phyloP scores from a whole-genome alignment of 2,888 invertebrate species.

The Agrotis clavis region DNA sequence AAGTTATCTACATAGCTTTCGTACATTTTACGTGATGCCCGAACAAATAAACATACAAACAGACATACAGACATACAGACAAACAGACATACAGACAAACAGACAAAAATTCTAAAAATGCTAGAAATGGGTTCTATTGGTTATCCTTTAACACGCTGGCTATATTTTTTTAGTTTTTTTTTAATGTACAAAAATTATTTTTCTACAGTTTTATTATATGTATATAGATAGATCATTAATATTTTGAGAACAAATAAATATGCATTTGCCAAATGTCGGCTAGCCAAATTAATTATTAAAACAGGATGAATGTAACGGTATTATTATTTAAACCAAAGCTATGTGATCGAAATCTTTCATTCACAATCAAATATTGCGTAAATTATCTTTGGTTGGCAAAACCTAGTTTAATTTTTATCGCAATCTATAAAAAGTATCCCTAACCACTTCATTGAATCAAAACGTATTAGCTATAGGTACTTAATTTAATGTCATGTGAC shows the following conservation, averaged over 20 bases:
- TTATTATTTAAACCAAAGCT: conserved; percentile 14
- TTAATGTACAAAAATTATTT: no score
- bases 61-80: no score
- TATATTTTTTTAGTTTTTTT: no score
- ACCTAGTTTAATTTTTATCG: conserved; percentile 48
- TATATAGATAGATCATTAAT: neutral
- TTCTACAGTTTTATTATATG: no score
- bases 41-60: no score
- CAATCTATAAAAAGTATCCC: conserved; percentile 46
- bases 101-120: no score
- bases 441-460: conserved; percentile 34
- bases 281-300: conserved; percentile 1
- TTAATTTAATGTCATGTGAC: conserved; percentile 32
- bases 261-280: conserved; percentile 3
- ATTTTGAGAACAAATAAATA: neutral
- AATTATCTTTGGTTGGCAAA: conserved; percentile 25
- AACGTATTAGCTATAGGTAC: conserved; percentile 26
- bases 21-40: no score
- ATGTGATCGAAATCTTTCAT: neutral
- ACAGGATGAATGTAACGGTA: neutral
- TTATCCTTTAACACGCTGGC: no score
- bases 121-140: no score
- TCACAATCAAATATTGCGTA: conserved; percentile 10
- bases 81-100: no score
- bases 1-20: no score